A percentile compares a stretch with the other conserved stretches of the same genome.
Conservation (phyloP, 2,888 invertebrate species). For the Drosophila nigricruria region DNA sequence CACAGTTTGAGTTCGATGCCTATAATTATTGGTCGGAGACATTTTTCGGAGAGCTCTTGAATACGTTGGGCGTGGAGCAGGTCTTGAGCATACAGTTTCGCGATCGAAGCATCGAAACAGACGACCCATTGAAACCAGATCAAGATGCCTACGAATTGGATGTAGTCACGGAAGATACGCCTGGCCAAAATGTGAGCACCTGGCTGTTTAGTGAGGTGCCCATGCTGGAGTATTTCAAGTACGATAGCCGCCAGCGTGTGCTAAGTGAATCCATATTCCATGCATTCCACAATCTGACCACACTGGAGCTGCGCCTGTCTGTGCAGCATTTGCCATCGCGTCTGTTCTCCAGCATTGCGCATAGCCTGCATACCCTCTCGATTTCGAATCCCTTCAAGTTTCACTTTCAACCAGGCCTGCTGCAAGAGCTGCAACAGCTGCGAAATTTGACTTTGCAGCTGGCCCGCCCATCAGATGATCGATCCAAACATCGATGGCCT, state of each 20-base stretch:
- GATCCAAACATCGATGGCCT: conserved; percentile 12
- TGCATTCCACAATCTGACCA: conserved; percentile 51
- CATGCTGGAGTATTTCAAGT: conserved; percentile 55
- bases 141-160: conserved; percentile 1
- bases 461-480: neutral
- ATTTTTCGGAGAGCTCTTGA: conserved; percentile 59
- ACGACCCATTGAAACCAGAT: neutral
- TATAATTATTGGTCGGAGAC: conserved; percentile 63
- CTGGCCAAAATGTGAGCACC: conserved; percentile 13
- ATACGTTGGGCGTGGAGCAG: conserved; percentile 48
- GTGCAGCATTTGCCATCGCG: conserved; percentile 49
- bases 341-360: conserved; percentile 46
- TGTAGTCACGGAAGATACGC: neutral
- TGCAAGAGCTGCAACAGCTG: conserved; percentile 52
- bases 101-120: conserved; percentile 56
- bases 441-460: conserved; percentile 57
- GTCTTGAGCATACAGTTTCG: conserved; percentile 58
- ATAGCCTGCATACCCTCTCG: conserved; percentile 50
- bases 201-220: conserved; percentile 66
- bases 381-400: conserved; percentile 59
- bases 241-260: conserved; percentile 41
- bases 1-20: conserved; percentile 68
- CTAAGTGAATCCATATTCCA: conserved; percentile 58
- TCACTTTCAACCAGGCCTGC: conserved; percentile 37
- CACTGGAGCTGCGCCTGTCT: conserved; percentile 47